phyloP scores from a whole-genome alignment of 2,888 invertebrate species.

The Coenonympha glycerion region DNA sequence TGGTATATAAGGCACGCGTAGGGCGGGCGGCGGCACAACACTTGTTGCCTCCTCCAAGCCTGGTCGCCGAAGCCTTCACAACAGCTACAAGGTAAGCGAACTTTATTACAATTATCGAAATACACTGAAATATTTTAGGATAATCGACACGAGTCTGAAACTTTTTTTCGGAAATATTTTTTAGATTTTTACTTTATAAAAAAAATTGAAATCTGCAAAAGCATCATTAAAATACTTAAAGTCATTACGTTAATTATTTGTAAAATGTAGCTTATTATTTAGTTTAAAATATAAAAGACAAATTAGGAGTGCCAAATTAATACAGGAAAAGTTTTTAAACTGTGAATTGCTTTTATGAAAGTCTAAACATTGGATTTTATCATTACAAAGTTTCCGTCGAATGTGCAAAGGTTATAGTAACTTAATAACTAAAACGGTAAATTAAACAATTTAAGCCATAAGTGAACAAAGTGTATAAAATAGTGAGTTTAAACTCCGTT shows the following conservation, averaged over 20 bases:
- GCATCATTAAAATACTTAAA: too few species aligned
- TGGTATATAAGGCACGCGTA: slow-evolving; percentile 59
- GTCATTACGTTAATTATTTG: too few species aligned
- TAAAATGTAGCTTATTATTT: too few species aligned
- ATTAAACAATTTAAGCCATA: background rate
- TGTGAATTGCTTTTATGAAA: background rate
- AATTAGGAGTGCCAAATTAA: too few species aligned
- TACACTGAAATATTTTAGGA: background rate
- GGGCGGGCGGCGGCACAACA: slow-evolving; percentile 63
- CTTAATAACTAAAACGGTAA: background rate
- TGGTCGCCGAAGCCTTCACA: slow-evolving; percentile 38
- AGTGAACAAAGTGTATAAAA: background rate
- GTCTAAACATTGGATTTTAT: background rate
- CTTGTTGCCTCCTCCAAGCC: slow-evolving; percentile 60
- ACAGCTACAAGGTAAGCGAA: slow-evolving; percentile 55
- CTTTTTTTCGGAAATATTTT: background rate
- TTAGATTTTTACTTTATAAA: too few species aligned
- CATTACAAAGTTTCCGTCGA: background rate
- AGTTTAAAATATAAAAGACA: too few species aligned
- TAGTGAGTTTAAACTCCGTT: background rate
- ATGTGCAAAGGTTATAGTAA: background rate
- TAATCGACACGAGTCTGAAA: background rate
- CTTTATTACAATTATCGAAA: background rate
- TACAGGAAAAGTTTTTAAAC: background rate
- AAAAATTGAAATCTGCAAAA: too few species aligned